Evolutionary conservation across 2,113 vertebrate species (phyloP).

Genomic region (Platichthys flesus): DNA sequence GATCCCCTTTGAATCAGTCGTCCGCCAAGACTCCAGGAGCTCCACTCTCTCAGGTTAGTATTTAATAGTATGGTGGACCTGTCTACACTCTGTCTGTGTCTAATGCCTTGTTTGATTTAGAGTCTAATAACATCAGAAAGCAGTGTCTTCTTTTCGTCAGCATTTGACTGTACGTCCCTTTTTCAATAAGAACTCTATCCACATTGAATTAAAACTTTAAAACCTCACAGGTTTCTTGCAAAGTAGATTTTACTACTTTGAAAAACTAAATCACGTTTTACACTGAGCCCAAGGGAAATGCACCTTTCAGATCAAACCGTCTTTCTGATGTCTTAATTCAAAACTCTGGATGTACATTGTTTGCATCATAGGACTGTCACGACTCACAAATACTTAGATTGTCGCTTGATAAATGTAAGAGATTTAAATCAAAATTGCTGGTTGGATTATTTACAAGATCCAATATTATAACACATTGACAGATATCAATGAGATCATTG

Average conservation of each 20-base stretch:
- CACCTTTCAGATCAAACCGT: no score
- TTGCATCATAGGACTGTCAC: no score
- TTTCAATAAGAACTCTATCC: not conserved
- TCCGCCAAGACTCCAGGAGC: constrained; percentile 36
- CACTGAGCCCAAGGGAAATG: no score
- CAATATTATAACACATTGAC: no score
- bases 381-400: no score
- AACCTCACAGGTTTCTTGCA: not conserved
- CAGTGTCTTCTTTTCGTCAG: not conserved
- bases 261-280: not conserved
- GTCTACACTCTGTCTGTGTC: no score
- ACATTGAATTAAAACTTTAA: not conserved
- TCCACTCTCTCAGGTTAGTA: constrained; percentile 55
- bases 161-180: not conserved
- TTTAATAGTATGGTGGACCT: not conserved
- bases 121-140: not conserved
- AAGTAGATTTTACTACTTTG: not conserved
- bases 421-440: no score
- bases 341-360: no score
- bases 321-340: no score
- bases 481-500: not conserved
- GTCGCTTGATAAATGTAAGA: no score
- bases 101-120: constrained; percentile 5
- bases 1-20: constrained; percentile 51
- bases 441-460: no score